A percentile compares a stretch with the other conserved stretches of the same genome.
Evolutionary conservation across 2,888 invertebrate genomes (phyloP).

Genomic region (Nomada fabriciana): DNA sequence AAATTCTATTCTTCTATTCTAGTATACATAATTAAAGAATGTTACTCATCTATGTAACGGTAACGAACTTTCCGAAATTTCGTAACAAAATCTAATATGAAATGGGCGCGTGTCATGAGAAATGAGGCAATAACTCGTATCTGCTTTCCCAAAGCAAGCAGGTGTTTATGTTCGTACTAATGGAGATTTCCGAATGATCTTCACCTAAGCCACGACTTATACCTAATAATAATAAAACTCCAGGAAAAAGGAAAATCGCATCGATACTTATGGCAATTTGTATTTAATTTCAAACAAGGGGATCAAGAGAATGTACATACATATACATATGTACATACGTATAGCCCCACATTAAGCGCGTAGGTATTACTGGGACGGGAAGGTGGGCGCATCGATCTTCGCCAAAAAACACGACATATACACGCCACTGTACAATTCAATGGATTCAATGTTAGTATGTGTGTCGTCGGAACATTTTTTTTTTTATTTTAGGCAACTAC

Average conservation of each 20-base stretch:
- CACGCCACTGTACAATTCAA: slow-evolving; percentile 40
- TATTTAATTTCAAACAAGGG: background rate
- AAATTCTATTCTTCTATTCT: too few species aligned
- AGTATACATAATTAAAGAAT: background rate
- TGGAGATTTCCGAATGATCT: too few species aligned
- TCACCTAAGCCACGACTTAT: too few species aligned
- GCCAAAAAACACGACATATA: slow-evolving; percentile 57
- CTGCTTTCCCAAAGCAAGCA: too few species aligned
- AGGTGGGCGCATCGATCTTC: slow-evolving; percentile 66
- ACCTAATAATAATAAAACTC: background rate
- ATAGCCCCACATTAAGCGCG: slow-evolving; percentile 48
- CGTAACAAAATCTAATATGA: too few species aligned
- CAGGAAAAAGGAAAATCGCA: background rate
- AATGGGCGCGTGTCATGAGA: background rate
- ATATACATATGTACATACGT: background rate
- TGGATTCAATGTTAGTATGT: slow-evolving; percentile 29
- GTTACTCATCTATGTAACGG: too few species aligned
- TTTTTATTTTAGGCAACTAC: background rate
- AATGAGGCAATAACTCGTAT: too few species aligned
- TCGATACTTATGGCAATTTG: background rate
- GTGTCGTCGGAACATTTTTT: slow-evolving; percentile 8
- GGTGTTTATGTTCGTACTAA: too few species aligned
- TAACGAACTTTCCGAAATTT: too few species aligned
- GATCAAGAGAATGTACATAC: background rate
- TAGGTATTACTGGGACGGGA: slow-evolving; percentile 64